Evolutionary conservation across 1,140 invertebrate genomes (phyloP).

Genomic region (Drosophila sulfurigaster): DNA sequence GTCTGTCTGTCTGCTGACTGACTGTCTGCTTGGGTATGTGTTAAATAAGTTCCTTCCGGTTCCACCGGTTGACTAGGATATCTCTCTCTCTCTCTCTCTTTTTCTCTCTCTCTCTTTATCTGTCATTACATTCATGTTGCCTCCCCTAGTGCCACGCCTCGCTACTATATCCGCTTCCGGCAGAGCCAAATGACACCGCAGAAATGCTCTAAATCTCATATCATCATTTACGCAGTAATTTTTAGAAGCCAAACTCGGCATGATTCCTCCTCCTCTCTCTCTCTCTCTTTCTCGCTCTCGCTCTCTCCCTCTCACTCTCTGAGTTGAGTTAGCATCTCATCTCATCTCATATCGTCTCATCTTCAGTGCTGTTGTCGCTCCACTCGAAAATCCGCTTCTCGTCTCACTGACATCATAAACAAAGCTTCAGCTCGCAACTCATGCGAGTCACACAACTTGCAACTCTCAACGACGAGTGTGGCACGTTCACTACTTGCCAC

Average conservation of each 20-base stretch:
- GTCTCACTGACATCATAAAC: conserved; percentile 64
- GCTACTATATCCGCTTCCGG: conserved; percentile 68
- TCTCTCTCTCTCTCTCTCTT: background rate
- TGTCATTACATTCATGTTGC: too few relatives aligned
- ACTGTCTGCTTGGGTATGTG: conserved; percentile 59
- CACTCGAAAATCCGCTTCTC: background rate
- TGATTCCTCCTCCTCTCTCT: conserved; percentile 8
- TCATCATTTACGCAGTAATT: conserved; percentile 82
- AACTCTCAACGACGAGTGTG: conserved; percentile 23
- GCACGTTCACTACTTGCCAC: conserved; percentile 28
- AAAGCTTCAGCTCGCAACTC: conserved; percentile 77
- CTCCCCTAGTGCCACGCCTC: background rate
- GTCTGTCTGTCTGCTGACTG: background rate
- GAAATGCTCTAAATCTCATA: conserved; percentile 81
- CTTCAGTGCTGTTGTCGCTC: background rate
- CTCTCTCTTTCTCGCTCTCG: too few relatives aligned
- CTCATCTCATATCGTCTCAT: conserved; percentile 18
- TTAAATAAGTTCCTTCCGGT: conserved; percentile 81
- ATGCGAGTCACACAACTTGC: conserved; percentile 66
- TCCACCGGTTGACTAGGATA: conserved; percentile 51
- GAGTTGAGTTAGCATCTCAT: background rate
- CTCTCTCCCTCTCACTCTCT: too few relatives aligned
- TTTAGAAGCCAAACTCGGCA: conserved; percentile 69
- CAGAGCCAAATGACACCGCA: conserved; percentile 72
- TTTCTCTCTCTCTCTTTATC: too few relatives aligned